phyloP scores from a whole-genome alignment of 2,888 invertebrate genomes.

The Napeogenes sylphis region DNA sequence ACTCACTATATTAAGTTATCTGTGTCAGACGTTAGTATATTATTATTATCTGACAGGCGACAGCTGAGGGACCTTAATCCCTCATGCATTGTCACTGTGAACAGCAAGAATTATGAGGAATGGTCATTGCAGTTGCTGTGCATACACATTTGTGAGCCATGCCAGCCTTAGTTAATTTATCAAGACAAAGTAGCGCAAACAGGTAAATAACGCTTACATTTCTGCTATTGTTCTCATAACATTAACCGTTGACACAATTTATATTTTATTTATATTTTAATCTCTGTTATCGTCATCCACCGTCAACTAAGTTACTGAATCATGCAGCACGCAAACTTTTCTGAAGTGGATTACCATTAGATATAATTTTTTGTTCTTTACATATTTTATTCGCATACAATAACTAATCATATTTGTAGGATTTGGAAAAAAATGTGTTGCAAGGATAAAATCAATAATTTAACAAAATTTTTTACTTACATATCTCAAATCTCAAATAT shows the following conservation, averaged over 20 bases:
- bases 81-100: slow-evolving; percentile 26
- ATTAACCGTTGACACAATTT: background rate
- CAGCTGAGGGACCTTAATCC: slow-evolving; percentile 64
- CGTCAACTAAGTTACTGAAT: too few relatives aligned
- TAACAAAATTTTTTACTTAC: too few relatives aligned
- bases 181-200: background rate
- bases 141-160: background rate
- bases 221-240: background rate
- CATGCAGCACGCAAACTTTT: too few relatives aligned
- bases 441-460: too few relatives aligned
- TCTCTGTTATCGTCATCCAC: too few relatives aligned
- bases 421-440: too few relatives aligned
- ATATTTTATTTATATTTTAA: background rate
- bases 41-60: slow-evolving; percentile 65
- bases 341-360: too few relatives aligned
- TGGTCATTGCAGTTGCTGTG: slow-evolving; percentile 1
- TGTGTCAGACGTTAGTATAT: slow-evolving; percentile 66
- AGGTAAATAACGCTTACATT: background rate
- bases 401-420: too few relatives aligned
- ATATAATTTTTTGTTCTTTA: too few relatives aligned
- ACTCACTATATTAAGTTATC: slow-evolving; percentile 54
- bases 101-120: slow-evolving; percentile 4
- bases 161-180: background rate
- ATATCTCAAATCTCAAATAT: too few relatives aligned
- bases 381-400: too few relatives aligned